Conservation (phyloP, 1,140 invertebrate genomes). For the Cotesia typhae region DNA sequence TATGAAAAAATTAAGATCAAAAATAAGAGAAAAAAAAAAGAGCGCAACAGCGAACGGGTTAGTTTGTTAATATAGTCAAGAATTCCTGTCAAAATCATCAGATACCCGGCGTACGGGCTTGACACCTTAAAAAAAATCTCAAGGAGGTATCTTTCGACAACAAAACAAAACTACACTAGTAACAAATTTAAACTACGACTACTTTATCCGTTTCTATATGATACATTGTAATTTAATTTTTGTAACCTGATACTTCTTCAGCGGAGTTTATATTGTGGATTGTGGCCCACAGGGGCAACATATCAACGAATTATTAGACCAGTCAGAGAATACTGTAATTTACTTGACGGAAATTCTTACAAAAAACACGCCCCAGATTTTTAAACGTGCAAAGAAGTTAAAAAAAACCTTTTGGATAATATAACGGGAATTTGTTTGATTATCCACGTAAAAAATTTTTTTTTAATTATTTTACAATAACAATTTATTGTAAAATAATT, state of each 20-base stretch:
- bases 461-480: too few species aligned
- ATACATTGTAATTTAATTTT: conserved; percentile 61
- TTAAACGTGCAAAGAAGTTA: too few species aligned
- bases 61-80: conserved; percentile 4
- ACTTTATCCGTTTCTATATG: neutral
- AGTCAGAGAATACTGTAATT: conserved; percentile 12
- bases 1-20: too few species aligned
- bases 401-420: too few species aligned
- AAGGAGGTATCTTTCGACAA: conserved; percentile 10
- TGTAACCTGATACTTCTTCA: conserved; percentile 50
- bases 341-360: conserved; percentile 15
- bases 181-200: too few species aligned
- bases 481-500: too few species aligned
- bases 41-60: conserved; percentile 11
- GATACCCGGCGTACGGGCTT: conserved; percentile 37
- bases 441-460: too few species aligned
- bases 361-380: conserved; percentile 2
- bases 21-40: too few species aligned
- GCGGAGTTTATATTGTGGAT: too few species aligned
- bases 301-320: conserved; percentile 42
- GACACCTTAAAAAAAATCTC: conserved; percentile 14
- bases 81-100: conserved; percentile 50
- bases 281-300: conserved; percentile 16
- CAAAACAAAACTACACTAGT: neutral
- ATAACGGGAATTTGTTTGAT: too few species aligned